Evolutionary conservation across 2,797 vertebrate species (phyloP), one percentile per base, ranked within the genome.

Genomic region (Tauraco hartlaubi): DNA sequence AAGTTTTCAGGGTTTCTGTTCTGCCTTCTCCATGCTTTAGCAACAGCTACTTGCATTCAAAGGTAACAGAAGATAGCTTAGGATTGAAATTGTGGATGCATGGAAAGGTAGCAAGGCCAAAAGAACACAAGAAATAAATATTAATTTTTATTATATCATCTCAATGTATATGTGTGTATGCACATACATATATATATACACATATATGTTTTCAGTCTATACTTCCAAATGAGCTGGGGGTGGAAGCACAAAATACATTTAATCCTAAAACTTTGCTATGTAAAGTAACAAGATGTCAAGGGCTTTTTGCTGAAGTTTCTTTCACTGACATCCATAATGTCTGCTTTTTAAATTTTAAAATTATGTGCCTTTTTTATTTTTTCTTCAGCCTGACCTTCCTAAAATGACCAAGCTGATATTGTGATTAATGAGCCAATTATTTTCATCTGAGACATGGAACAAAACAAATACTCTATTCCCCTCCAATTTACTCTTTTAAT

Each of bases 381-480:
- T 84, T 71, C 41, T 92, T 64, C 73, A 92, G 72, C 37, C 79
- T 97, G 95, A 96, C 95, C 94, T 97, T 97, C 96, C 92, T 91
- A 91, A 97, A 71, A 91, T 96, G 97, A 96, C 91, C 83, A 96
- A 35, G 12, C 52, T 81, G 76, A 96, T 96, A 95, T 51, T 82
- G 67, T 98, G 97, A 98, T 98, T 97, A 98, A 98, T 97, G 97
- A 98, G 95, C 86, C 90, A 98, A 97, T 98, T 98, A 97, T 96
- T 98, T 97, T 96, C 81, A 88, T 85, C 76, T 94, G 77, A 97
- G 94, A 97, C 85, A 86, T 58, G 17, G 59, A 96, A 95, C 81
- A 97, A 97, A 98, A 97, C 90, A 98, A 97, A 98, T 96, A 97
- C 92, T 85, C 88, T 92, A 93, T 95, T 94, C 96, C 86, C 69